Evolutionary conservation across 2,888 invertebrate species (phyloP).

Genomic region (Lycaena phlaeas): DNA sequence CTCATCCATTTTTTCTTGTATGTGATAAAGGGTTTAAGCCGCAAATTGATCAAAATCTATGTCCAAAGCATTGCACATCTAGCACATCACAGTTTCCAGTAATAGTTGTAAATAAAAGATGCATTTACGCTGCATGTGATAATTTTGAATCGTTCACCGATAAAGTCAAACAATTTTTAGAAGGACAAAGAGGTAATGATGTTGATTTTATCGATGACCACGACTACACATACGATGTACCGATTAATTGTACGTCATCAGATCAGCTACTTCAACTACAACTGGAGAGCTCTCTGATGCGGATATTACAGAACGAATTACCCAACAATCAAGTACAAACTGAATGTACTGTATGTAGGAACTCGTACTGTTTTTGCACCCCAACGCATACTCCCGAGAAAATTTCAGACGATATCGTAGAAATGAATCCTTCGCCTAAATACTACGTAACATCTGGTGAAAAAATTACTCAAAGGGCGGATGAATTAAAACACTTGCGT

Average conservation of each 20-base stretch:
- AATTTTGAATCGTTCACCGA: constrained; percentile 43
- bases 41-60: constrained; percentile 35
- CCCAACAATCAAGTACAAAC: constrained; percentile 34
- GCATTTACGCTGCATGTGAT: constrained; percentile 52
- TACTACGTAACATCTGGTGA: constrained; percentile 22
- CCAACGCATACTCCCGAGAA: constrained; percentile 2
- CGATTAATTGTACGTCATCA: constrained; percentile 34
- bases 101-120: constrained; percentile 48
- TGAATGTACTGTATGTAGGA: constrained; percentile 35
- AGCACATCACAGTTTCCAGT: constrained; percentile 48
- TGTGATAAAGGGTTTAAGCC: constrained; percentile 44
- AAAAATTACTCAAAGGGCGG: constrained; percentile 29
- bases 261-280: constrained; percentile 36
- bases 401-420: constrained; percentile 9
- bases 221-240: constrained; percentile 36
- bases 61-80: constrained; percentile 43
- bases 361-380: constrained; percentile 39
- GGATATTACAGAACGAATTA: constrained; percentile 45
- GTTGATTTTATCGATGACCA: constrained; percentile 36
- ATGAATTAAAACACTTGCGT: constrained; percentile 35
- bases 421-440: constrained; percentile 8
- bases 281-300: constrained; percentile 49
- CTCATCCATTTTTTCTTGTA: constrained; percentile 49
- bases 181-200: constrained; percentile 35
- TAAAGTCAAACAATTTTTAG: constrained; percentile 38